Conservation (phyloP, 2,888 invertebrate genomes). For the Zaprionus obscuricornis region DNA sequence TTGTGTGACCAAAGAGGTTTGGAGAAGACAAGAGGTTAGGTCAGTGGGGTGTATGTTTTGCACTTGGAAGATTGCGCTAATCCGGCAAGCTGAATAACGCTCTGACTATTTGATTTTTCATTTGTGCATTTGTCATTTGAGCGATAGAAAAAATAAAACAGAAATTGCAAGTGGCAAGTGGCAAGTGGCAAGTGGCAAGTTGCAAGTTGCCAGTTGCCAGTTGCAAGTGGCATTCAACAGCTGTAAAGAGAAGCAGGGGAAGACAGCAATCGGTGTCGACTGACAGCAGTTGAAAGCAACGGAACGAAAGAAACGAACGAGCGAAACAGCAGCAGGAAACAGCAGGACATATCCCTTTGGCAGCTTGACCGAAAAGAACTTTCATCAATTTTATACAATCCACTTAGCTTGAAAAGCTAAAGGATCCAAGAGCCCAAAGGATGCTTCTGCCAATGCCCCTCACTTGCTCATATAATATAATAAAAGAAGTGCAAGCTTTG, state of each 20-base stretch:
- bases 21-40: not conserved
- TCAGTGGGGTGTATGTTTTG: not conserved
- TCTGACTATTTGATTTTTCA: conserved; percentile 56
- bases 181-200: conserved; percentile 20
- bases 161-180: conserved; percentile 46
- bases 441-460: not conserved
- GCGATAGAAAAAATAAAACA: conserved; percentile 31
- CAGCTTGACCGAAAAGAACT: conserved; percentile 31
- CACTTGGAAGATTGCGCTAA: conserved; percentile 26
- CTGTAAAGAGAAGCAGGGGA: conserved; percentile 1
- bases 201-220: too few species aligned
- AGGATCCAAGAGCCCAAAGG: not conserved
- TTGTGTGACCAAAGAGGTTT: too few species aligned
- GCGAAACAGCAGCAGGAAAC: too few species aligned
- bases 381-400: conserved; percentile 60
- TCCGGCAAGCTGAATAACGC: conserved; percentile 27
- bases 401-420: conserved; percentile 42
- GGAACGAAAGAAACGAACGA: too few species aligned
- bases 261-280: conserved; percentile 3
- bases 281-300: conserved; percentile 22
- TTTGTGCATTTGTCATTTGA: conserved; percentile 61
- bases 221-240: conserved; percentile 41
- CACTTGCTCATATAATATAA: too few species aligned
- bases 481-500: too few species aligned
- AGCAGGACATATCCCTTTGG: conserved; percentile 16